Conservation (phyloP, 92 coral and sea anemone species). For the Palythoa caribaeorum region DNA sequence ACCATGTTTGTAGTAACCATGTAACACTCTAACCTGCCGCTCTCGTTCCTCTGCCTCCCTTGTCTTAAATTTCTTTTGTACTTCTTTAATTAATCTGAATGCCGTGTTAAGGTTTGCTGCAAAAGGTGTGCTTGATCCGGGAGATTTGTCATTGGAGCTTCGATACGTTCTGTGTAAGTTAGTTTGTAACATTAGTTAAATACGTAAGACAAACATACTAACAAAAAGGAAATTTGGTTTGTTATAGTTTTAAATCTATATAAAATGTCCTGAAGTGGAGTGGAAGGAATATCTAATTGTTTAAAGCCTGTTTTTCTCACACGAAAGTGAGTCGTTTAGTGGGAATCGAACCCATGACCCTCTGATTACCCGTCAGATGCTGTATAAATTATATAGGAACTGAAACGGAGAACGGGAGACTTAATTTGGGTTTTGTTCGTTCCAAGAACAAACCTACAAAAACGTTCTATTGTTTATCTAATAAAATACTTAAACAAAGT, state of each 20-base stretch:
- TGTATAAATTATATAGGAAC: too few species aligned
- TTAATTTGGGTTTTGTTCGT: not conserved
- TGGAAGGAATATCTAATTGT: too few species aligned
- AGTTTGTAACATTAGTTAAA: not conserved
- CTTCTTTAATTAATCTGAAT: constrained; percentile 96
- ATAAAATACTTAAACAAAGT: not conserved
- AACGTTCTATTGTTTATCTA: not conserved
- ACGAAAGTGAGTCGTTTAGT: too few species aligned
- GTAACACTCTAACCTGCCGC: constrained; percentile 70
- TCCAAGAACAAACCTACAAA: not conserved
- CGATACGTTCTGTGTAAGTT: constrained; percentile 82
- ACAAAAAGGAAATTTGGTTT: not conserved
- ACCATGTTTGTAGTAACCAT: not conserved
- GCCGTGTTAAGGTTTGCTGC: constrained; percentile 91
- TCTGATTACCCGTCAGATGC: too few species aligned
- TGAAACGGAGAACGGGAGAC: too few species aligned
- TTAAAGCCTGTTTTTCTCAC: too few species aligned
- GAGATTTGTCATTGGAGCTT: constrained; percentile 88
- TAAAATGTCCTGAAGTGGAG: too few species aligned
- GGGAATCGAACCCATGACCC: too few species aligned
- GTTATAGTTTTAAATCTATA: too few species aligned
- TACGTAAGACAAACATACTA: not conserved
- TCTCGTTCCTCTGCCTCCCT: constrained; percentile 99
- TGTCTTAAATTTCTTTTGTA: constrained; percentile 95
- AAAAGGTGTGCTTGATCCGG: constrained; percentile 82